Percentiles rank a stretch among this genome's conserved stretches.
phyloP scores from a whole-genome alignment of 2,888 invertebrate genomes.

The Colletes collaris region DNA sequence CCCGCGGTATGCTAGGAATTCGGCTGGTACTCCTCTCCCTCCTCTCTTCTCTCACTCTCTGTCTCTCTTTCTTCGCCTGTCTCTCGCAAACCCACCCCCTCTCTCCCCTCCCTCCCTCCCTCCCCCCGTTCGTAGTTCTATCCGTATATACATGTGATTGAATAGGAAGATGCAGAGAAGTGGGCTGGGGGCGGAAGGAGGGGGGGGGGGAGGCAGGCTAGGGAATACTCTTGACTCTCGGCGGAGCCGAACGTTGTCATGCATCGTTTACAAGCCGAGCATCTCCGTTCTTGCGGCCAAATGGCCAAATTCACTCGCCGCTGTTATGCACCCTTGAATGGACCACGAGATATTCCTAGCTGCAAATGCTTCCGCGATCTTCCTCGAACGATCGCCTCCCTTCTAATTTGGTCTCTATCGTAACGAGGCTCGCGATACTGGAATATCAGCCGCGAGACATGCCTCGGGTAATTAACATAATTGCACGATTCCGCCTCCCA shows the following conservation, averaged over 20 bases:
- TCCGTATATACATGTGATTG: constrained; percentile 38
- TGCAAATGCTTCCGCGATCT: constrained; percentile 39
- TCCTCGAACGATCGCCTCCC: constrained; percentile 15
- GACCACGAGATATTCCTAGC: constrained; percentile 54
- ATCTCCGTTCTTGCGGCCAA: constrained; percentile 71
- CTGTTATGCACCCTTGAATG: constrained; percentile 59
- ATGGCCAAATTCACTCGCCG: constrained; percentile 68
- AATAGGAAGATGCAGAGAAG: constrained; percentile 49
- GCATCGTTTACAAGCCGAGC: constrained; percentile 73
- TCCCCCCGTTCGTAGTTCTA: constrained; percentile 30
- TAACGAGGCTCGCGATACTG: constrained; percentile 17
- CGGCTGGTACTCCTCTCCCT: constrained; percentile 67
- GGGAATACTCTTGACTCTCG: constrained; percentile 62
- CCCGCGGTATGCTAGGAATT: constrained; percentile 81
- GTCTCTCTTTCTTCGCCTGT: constrained; percentile 48
- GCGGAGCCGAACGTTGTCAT: constrained; percentile 58
- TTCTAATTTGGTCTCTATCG: constrained; percentile 26
- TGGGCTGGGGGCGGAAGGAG: constrained; percentile 10
- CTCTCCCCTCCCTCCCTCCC: constrained; percentile 1
- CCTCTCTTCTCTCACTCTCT: constrained; percentile 32
- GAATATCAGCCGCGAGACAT: constrained; percentile 42
- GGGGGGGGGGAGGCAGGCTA: constrained; percentile 13
- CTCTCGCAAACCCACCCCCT: constrained; percentile 17
- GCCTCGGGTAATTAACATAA: constrained; percentile 52
- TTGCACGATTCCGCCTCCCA: constrained; percentile 18